Evolutionary conservation across 2,797 vertebrate species (phyloP).

Genomic region (Diceros bicornis): DNA sequence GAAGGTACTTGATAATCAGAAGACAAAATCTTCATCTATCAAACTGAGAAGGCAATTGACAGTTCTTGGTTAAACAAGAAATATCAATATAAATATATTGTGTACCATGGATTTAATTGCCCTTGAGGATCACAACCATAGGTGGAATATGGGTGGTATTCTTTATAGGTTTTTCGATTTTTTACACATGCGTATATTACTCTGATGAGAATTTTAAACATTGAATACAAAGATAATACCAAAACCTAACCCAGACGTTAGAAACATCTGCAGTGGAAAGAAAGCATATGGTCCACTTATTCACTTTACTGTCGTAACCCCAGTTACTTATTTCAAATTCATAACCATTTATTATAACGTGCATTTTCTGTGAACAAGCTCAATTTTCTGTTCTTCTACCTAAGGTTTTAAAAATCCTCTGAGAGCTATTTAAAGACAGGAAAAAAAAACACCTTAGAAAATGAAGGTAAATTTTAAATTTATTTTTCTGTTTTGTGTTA

Average conservation of each 20-base stretch:
- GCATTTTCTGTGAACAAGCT: neutral
- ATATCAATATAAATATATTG: too few relatives aligned
- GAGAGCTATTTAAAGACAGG: neutral
- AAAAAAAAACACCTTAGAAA: neutral
- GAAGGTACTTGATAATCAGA: too few relatives aligned
- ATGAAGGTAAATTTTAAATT: neutral
- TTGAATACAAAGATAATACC: neutral
- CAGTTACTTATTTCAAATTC: neutral
- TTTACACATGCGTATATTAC: neutral
- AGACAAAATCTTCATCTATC: too few relatives aligned
- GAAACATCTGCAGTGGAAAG: neutral
- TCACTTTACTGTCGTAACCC: neutral
- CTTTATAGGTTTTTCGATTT: neutral
- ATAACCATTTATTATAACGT: neutral
- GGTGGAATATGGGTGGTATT: too few relatives aligned
- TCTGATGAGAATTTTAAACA: neutral
- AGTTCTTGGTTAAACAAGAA: too few relatives aligned
- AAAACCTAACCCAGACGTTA: neutral
- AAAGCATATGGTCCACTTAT: neutral
- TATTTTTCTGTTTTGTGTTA: neutral
- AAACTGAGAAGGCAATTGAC: too few relatives aligned
- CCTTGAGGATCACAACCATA: too few relatives aligned
- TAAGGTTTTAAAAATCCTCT: neutral
- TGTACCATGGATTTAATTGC: too few relatives aligned
- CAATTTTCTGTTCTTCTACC: neutral